Evolutionary conservation across 2,113 vertebrate species (phyloP).

Genomic region (Nycticorax nycticorax): DNA sequence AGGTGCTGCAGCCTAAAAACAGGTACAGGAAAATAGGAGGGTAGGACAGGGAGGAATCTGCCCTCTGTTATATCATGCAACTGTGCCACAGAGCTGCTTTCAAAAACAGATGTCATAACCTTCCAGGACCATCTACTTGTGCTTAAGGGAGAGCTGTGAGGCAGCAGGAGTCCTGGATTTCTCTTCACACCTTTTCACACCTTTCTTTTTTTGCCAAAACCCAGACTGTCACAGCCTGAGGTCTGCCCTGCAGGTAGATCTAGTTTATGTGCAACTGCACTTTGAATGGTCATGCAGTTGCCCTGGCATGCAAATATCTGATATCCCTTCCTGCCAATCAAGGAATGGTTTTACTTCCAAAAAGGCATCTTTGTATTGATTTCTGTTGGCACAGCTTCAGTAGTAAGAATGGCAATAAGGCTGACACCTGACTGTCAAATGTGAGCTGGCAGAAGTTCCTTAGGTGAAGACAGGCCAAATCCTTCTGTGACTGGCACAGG

Average conservation of each 20-base stretch:
- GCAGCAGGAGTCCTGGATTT: not conserved
- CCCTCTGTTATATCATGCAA: not conserved
- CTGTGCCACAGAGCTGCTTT: not conserved
- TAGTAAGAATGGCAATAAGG: not conserved
- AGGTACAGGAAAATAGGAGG: not conserved
- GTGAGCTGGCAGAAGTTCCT: not conserved
- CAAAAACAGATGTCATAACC: not conserved
- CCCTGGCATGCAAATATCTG: not conserved
- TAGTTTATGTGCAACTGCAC: not conserved
- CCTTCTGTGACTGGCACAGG: not conserved
- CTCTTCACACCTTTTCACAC: not conserved
- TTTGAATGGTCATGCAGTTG: not conserved
- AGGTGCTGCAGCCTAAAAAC: not conserved
- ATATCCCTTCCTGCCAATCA: not conserved
- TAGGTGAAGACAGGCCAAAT: not conserved
- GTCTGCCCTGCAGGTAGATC: not conserved
- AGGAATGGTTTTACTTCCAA: not conserved
- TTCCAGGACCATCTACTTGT: not conserved
- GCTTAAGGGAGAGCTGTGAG: not conserved
- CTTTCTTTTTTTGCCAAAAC: not conserved
- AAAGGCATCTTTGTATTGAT: not conserved
- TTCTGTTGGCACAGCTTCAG: not conserved
- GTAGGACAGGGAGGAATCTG: not conserved
- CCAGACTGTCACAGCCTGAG: not conserved
- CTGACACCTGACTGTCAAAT: constrained; percentile 5